Evolutionary conservation across 2,888 invertebrate genomes (phyloP).

Genomic region (Bellardia bayeri): DNA sequence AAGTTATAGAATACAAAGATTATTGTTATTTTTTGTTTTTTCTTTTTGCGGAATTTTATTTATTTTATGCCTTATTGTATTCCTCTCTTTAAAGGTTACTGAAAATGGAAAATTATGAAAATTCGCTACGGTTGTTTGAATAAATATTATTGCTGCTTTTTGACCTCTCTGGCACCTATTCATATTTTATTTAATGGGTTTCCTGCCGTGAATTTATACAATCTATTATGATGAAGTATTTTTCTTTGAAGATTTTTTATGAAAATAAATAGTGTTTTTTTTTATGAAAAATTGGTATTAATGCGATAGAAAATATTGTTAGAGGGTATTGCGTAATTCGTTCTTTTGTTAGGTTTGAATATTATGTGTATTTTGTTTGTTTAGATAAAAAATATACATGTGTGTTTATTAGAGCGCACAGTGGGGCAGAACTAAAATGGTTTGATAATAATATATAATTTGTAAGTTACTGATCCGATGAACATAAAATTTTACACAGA

Average conservation of each 20-base stretch:
- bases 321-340: too few species aligned
- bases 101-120: slow-evolving; percentile 27
- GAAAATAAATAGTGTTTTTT: background rate
- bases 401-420: too few species aligned
- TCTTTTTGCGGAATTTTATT: too few species aligned
- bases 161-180: slow-evolving; percentile 30
- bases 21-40: background rate
- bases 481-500: too few species aligned
- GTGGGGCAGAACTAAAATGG: too few species aligned
- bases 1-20: slow-evolving; percentile 34
- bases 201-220: background rate
- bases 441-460: too few species aligned
- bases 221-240: background rate
- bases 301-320: background rate
- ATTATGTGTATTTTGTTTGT: too few species aligned
- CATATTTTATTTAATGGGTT: slow-evolving; percentile 25
- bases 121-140: slow-evolving; percentile 44
- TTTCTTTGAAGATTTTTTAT: background rate
- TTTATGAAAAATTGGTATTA: background rate
- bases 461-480: too few species aligned
- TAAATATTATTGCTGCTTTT: slow-evolving; percentile 30
- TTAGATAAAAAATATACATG: too few species aligned
- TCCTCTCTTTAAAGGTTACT: slow-evolving; percentile 46
- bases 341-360: too few species aligned
- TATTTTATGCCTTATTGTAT: background rate